Base-by-base conservation (phyloP, 2,797 vertebrate genomes). In the Ctenochaetus hawaiiensis region DNA sequence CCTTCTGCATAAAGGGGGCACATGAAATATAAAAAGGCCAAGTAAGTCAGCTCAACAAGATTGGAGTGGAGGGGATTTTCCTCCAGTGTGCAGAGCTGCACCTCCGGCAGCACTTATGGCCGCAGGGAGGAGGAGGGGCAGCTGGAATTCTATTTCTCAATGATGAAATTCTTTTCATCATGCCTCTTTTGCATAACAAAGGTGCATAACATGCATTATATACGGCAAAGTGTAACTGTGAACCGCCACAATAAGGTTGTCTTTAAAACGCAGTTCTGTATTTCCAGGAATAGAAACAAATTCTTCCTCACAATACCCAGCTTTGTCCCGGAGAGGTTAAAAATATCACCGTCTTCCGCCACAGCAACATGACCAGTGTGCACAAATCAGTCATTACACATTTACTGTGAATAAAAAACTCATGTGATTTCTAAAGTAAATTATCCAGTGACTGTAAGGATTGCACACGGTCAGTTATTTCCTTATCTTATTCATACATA, bases 101-200 rank as follows among this genome's bases (percentile, higher is more conserved):
- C 89, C 89, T 89, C 84, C 77, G 88, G 85, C 91, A 82, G 74
- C 82, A 84, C 80, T 78, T 71, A 62, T 80, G 65, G 68, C 82
- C 86, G 53, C 5, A 11, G 74, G 84, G 74, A 84, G 81, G 81
- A 87, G 87, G 89, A 82, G 91, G 90, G 71, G 89, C 85, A 72
- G 87, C 78, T 76, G 84, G 87, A 92, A 89, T 89, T 89, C 75
- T 87, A 90, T 91, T 92, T 90, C 89, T 89, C 87, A 83, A 74
- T 91, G 92, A 93, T 91, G 83, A 92, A 87, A 92, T 89, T 87
- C 87, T 94, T 93, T 94, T 93, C 90, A 93, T 92, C 89, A 80
- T 72, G 70, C 75, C 87, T 82, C 67, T 49, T 95, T 92, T 92
- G 90, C 91, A 94, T 93, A 91, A 95, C 92, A 94, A 93, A 90